Base-by-base conservation (phyloP, 92 coral and sea anemone genomes). In the Siderastrea siderea region DNA sequence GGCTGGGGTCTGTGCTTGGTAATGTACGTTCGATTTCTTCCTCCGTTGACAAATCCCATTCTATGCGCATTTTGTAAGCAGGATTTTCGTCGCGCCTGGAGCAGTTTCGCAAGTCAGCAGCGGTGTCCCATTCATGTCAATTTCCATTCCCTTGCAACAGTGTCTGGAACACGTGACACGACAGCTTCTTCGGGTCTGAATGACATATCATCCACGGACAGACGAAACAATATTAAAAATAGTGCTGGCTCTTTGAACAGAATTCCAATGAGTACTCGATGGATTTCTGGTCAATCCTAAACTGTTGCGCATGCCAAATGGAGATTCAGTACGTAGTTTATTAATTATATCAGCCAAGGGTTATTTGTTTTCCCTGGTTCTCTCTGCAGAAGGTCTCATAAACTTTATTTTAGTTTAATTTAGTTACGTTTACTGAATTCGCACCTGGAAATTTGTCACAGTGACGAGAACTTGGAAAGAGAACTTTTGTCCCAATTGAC, bases 31-130 rank as follows among this genome's bases (percentile, higher is more conserved):
- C 80, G 95, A 10, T 89, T 86, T 75, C 5, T 83, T 48, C 86
- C 95, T 3, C 92, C 95, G 16, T 43, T 92, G 47, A 71, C 87
- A 17, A 92, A 92, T 70, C 95, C 95, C 7, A 7, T 91, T 61
- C 81, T 92, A 14, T 92, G 92, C 50, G 76, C 86, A 15, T 87
- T 92, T 50, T 83, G 85, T 14, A 92, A 92, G 80, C 90, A 68
- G 9, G 95, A 92, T 60, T 89, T 89, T 61, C 81, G 91, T 9
- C 77, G 69, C 16, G 77, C 85, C 52, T 73, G 79, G 79, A 15
- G 51, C 43, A 26, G 72, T 26, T 62, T 83, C 44, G 10, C 68
- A 4, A 70, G 71, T 0, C 80, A 47, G 46, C 72, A 26, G 17
- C 49, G 43, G 7, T 73, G 68, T 60, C 78, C 71, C 12, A 48